These are phyloP conservation scores for Eufriesea mexicana DNA, from an alignment of 1,140 invertebrate species.

Conservation along the genomic window DNA sequence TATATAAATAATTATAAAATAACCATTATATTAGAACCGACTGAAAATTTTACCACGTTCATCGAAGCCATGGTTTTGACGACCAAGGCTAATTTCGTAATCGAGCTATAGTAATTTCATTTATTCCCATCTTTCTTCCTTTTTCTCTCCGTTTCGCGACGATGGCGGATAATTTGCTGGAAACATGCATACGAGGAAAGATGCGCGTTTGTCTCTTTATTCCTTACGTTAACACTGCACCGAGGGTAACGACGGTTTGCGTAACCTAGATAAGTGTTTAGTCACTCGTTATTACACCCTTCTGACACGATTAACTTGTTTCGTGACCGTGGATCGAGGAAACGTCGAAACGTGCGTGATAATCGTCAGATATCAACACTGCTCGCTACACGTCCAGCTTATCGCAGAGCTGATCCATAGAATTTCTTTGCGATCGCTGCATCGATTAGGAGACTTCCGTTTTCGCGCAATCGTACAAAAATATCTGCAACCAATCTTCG, in stretches of 20 bases:
- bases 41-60: no score
- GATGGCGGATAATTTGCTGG: neutral
- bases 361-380: neutral
- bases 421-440: neutral
- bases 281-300: constrained; percentile 69
- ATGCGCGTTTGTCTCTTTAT: neutral
- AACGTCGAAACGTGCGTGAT: neutral
- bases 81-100: neutral
- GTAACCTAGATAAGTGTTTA: constrained; percentile 75
- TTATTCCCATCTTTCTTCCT: neutral
- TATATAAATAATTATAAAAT: no score
- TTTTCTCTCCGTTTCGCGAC: neutral
- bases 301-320: constrained; percentile 56
- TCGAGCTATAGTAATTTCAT: neutral
- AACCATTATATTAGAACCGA: no score
- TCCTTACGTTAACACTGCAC: constrained; percentile 29
- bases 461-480: neutral
- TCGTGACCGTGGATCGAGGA: constrained; percentile 4
- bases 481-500: neutral
- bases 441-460: neutral
- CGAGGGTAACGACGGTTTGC: constrained; percentile 71
- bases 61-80: neutral
- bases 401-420: neutral
- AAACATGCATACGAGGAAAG: neutral
- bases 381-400: neutral